phyloP scores from a whole-genome alignment of 2,113 vertebrate genomes.

The Macrotus californicus region DNA sequence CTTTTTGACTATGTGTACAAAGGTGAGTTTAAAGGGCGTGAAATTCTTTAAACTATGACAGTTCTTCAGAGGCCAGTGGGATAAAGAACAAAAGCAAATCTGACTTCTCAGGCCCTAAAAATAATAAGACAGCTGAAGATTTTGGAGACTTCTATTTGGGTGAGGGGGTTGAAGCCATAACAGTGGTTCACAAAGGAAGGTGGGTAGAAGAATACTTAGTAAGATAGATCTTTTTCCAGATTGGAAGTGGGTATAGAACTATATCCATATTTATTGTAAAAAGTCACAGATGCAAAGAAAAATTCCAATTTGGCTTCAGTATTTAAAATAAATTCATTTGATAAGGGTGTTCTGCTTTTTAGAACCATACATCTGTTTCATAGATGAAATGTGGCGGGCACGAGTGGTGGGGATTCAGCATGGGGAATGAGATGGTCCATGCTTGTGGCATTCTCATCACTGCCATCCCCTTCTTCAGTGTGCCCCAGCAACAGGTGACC shows the following conservation, averaged over 20 bases:
- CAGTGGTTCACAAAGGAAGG: neutral
- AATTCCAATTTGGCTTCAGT: constrained; percentile 43
- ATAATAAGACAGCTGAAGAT: neutral
- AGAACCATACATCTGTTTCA: constrained; percentile 52
- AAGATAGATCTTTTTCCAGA: neutral
- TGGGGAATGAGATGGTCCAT: constrained; percentile 49
- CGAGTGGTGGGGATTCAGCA: constrained; percentile 47
- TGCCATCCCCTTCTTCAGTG: neutral
- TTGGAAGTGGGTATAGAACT: neutral
- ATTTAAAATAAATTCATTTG: constrained; percentile 66
- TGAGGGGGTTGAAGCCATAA: neutral
- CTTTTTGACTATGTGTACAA: neutral
- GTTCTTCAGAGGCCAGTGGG: neutral
- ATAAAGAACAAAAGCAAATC: neutral
- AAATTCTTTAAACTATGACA: neutral
- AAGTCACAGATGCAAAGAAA: constrained; percentile 58
- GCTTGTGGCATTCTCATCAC: constrained; percentile 57
- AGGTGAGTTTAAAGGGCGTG: neutral
- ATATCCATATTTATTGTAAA: constrained; percentile 12
- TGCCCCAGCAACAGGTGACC: constrained; percentile 11
- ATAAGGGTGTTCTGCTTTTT: constrained; percentile 61
- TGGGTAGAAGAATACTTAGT: neutral
- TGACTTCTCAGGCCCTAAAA: neutral
- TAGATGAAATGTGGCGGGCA: constrained; percentile 68
- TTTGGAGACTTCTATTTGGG: neutral